These are phyloP conservation scores for Acanthurus tractus DNA, from an alignment of 2,797 vertebrate species.

Conservation along the genomic window DNA sequence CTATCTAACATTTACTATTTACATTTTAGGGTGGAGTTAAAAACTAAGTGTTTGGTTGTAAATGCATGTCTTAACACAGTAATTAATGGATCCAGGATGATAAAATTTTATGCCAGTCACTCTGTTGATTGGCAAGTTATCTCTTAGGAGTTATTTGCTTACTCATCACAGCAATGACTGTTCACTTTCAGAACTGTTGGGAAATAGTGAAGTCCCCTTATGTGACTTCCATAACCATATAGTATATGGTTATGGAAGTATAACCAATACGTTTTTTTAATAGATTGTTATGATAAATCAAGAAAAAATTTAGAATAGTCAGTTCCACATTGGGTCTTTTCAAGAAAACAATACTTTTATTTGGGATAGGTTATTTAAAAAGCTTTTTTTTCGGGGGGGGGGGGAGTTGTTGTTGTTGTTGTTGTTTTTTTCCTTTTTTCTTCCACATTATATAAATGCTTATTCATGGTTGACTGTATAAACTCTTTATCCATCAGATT, in stretches of 20 bases:
- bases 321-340: not conserved
- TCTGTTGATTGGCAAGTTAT: no score
- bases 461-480: not conserved
- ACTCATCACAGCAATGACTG: no score
- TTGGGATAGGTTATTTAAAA: not conserved
- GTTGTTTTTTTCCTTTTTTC: not conserved
- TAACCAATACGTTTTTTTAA: no score
- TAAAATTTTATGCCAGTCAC: no score
- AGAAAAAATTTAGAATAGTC: not conserved
- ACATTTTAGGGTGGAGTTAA: not conserved
- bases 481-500: conserved; percentile 84
- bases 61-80: not conserved
- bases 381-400: no score
- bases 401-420: no score
- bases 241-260: no score
- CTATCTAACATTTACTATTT: not conserved
- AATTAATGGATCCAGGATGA: not conserved
- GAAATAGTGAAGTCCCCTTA: no score
- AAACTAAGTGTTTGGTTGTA: not conserved
- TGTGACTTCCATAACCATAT: no score
- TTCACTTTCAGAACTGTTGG: no score
- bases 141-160: no score
- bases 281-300: not conserved
- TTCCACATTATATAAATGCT: not conserved
- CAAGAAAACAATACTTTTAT: not conserved